phyloP scores from a whole-genome alignment of 2,797 vertebrate species.

The Amblyraja radiata region DNA sequence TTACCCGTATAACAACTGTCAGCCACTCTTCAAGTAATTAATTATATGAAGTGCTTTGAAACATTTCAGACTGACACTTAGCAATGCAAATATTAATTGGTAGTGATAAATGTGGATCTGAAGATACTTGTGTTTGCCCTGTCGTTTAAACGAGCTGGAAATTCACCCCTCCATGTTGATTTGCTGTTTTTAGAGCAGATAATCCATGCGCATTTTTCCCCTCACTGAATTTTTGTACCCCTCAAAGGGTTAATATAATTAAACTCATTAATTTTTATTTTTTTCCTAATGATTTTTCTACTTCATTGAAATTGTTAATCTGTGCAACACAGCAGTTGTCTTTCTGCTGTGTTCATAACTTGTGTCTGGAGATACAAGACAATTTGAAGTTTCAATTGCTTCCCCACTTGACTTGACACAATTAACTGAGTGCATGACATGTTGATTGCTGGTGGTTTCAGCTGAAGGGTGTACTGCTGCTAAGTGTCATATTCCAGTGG shows the following conservation, averaged over 20 bases:
- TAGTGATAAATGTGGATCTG: not conserved
- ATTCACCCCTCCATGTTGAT: not conserved
- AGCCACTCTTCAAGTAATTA: not conserved
- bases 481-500: constrained; percentile 36
- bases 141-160: not conserved
- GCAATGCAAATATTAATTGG: constrained; percentile 2
- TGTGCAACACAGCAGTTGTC: constrained; percentile 38
- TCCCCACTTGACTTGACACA: constrained; percentile 38
- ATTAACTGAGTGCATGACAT: constrained; percentile 37
- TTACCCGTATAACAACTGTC: not conserved
- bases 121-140: not conserved
- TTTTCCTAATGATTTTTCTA: constrained; percentile 36
- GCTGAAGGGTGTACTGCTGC: constrained; percentile 20
- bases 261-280: constrained; percentile 34
- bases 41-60: not conserved
- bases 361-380: constrained; percentile 38
- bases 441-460: constrained; percentile 35
- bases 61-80: constrained; percentile 1
- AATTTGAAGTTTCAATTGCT: constrained; percentile 38
- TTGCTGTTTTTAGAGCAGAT: not conserved
- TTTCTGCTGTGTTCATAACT: constrained; percentile 37
- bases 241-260: constrained; percentile 36
- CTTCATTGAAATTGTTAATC: constrained; percentile 35
- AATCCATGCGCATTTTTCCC: not conserved
- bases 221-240: constrained; percentile 7